Evolutionary conservation across 2,113 vertebrate genomes (phyloP), one percentile per base, ranked within the genome.

Genomic region (Leucoraja erinaceus): DNA sequence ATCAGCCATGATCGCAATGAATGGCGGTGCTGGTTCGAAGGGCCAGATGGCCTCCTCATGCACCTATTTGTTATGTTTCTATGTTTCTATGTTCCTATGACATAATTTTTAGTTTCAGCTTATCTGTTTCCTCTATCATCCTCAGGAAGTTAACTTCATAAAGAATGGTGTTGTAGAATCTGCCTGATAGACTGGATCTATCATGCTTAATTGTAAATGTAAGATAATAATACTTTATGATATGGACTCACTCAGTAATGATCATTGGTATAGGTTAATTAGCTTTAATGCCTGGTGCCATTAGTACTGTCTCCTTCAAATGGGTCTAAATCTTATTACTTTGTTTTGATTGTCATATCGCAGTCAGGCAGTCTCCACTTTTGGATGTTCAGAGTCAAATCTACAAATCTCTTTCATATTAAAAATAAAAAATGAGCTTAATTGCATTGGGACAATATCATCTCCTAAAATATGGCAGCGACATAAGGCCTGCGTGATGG

Each of bases 251-350:
- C 5, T n/a, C 63, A 90, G 63, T 66, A 8, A 33, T 20, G 12
- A 90, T 33, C 63, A 47, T 22, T 10, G 38, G 66, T 74, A 38
- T 54, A 54, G 90, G 66, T 91, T 74, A 88, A 63, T 88, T 88
- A 88, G 28, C n/a, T 10, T 72, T 91, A 14, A 47, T 72, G 66
- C 2, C 90, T 72, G 68, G 68, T 3, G 28, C 68, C 90, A 91
- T 72, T 72, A 91, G 66, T 72, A 22, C 38, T 72, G 68, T 72
- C 90, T 72, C 61, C 59, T 66, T 88, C 63, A 88, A 88, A 88
- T 91, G 90, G 90, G 47, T 20, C 33, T n/a, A 70, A 91, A 91
- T 91, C 90, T 91, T 91, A 74, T 91, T 91, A 91, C 33, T 25
- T 33, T 70, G 90, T 91, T 91, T 70, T 91, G 66, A 91, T 91